Base-by-base conservation (phyloP, 2,888 invertebrate species). In the Mythimna vitellina region DNA sequence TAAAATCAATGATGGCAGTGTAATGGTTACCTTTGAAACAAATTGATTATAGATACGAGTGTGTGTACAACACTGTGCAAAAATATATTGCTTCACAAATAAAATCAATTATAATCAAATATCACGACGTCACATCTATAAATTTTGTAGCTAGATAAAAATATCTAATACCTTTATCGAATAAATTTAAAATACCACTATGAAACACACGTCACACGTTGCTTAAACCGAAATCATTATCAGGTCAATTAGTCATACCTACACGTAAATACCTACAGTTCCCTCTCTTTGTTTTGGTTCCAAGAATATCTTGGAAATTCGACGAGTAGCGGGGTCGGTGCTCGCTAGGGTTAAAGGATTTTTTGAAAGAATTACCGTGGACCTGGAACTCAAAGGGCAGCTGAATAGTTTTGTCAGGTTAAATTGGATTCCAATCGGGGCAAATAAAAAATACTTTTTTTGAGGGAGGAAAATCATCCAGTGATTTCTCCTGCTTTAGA, bases 271-370 rank as follows among this genome's bases (percentile, higher is more conserved):
- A 22, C n/a, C 20, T 53, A 22, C 29, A 22, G 25, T 9, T 38
- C 20, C 20, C 10, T 29, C 20, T 25, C 62, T 84, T 85, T 81
- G 75, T 85, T 80, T 65, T 29, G 25, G 17, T 85, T 81, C 77
- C 35, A 53, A 51, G 71, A 81, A 85, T 46, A 64, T 64, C 29
- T n/a, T 14, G 22, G 8, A 38, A 14, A 53, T 71, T 71, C 51
- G 20, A n/a, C 22, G 12, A 32, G 51, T 12, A 7, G 8, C 9
- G 0, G 54, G 70, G 38, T 25, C 20, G 49, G 14, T 67, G 35
- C 35, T 8, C 35, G 3, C 35, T 35, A 35, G 35, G 8, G 35
- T 8, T 35, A 1, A 35, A 8, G 8, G 35, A 8, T 35, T 35
- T 35, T 35, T 35, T 35, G 35, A 35, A 35, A 35, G 35, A 35